Percentiles rank a stretch among this genome's conserved stretches.
phyloP scores from a whole-genome alignment of 2,888 invertebrate species.

The Ferrisia virgata region DNA sequence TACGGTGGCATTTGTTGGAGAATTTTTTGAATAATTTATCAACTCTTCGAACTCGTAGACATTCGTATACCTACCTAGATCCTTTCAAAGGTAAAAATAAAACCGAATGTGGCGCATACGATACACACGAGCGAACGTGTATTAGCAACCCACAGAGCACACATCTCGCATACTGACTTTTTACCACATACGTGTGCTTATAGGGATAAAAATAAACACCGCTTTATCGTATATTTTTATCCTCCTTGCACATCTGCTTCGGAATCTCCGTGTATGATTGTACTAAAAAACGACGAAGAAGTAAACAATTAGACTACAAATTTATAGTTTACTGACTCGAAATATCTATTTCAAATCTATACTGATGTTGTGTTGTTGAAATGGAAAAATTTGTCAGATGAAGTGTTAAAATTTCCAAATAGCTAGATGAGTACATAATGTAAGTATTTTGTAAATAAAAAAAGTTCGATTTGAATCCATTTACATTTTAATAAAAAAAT shows the following conservation, averaged over 20 bases:
- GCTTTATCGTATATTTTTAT: slow-evolving; percentile 18
- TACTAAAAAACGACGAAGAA: not conserved
- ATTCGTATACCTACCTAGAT: not conserved
- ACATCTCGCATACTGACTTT: not conserved
- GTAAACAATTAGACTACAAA: not conserved
- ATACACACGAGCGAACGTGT: slow-evolving; percentile 29
- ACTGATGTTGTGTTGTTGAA: not conserved
- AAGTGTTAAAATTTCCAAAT: not conserved
- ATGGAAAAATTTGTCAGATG: not conserved
- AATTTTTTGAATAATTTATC: slow-evolving; percentile 8
- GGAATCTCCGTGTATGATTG: not conserved
- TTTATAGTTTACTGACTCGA: not conserved
- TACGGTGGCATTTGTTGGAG: slow-evolving; percentile 2
- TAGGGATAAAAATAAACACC: slow-evolving; percentile 16
- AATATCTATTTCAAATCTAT: not conserved
- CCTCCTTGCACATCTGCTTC: not conserved
- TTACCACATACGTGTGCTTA: slow-evolving; percentile 25
- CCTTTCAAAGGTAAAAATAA: slow-evolving; percentile 9
- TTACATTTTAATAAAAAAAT: no score
- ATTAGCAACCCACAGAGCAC: slow-evolving; percentile 29
- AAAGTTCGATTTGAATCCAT: no score
- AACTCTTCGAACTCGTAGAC: not conserved
- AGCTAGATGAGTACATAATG: no score
- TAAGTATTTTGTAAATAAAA: no score
- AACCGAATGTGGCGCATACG: not conserved